Conservation (phyloP, 1,140 invertebrate genomes). For the Diploscapter pachys region DNA sequence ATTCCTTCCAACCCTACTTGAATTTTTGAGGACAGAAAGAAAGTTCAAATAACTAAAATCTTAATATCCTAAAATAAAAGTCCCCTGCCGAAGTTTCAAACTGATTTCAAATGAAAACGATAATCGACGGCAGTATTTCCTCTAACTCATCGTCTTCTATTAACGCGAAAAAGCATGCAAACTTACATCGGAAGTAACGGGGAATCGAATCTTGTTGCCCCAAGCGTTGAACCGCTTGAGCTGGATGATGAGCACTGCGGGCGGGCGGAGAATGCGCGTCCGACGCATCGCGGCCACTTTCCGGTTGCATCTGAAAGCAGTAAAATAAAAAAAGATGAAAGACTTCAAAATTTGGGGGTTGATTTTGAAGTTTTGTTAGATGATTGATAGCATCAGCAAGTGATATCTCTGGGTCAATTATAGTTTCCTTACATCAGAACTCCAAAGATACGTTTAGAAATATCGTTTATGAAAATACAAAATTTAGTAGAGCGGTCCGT, state of each 20-base stretch:
- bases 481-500: no score
- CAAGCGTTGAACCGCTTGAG: conserved; percentile 33
- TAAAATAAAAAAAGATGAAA: neutral
- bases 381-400: no score
- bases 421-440: no score
- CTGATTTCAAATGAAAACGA: neutral
- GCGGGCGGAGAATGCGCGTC: conserved; percentile 25
- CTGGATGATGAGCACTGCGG: conserved; percentile 30
- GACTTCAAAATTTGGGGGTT: neutral
- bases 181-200: conserved; percentile 28
- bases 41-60: neutral
- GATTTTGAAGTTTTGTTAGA: no score
- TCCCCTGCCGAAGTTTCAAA: neutral
- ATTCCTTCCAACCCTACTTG: no score
- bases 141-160: neutral
- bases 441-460: no score
- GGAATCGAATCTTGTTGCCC: conserved; percentile 22
- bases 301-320: conserved; percentile 20
- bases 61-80: neutral
- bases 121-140: neutral
- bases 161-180: neutral
- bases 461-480: no score
- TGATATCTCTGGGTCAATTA: no score
- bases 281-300: conserved; percentile 24
- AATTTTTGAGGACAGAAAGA: no score